Percentiles rank a stretch among this genome's conserved stretches.
These are phyloP conservation scores for Nezara viridula DNA, from an alignment of 2,888 invertebrate species.

Conservation along the genomic window DNA sequence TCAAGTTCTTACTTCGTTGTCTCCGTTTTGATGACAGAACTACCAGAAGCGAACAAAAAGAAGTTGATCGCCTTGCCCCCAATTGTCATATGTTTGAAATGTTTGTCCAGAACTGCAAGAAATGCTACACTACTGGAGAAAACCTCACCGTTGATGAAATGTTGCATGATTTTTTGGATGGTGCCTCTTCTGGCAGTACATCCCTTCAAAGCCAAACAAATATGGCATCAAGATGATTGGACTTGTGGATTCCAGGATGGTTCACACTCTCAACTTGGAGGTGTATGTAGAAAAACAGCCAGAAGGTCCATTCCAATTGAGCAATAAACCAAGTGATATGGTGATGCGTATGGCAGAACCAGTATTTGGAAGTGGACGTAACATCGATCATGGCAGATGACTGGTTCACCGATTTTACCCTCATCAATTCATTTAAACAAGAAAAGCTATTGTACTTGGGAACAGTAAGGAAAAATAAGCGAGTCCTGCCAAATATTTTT, in stretches of 20 bases:
- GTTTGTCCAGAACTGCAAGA: slow-evolving; percentile 52
- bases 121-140: slow-evolving; percentile 9
- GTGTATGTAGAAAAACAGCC: slow-evolving; percentile 62
- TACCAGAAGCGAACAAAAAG: slow-evolving; percentile 37
- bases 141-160: neutral
- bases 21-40: neutral
- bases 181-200: neutral
- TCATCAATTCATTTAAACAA: slow-evolving; percentile 58
- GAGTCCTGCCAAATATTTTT: too few species aligned
- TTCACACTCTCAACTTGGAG: slow-evolving; percentile 62
- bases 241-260: slow-evolving; percentile 52
- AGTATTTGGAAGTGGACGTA: slow-evolving; percentile 63
- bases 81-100: slow-evolving; percentile 29
- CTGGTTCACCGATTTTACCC: slow-evolving; percentile 65
- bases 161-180: slow-evolving; percentile 35
- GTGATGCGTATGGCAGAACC: slow-evolving; percentile 60
- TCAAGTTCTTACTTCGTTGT: slow-evolving; percentile 61
- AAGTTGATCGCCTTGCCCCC: neutral
- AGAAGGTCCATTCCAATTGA: slow-evolving; percentile 59
- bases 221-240: slow-evolving; percentile 22
- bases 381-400: slow-evolving; percentile 66
- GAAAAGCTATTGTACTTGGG: slow-evolving; percentile 61
- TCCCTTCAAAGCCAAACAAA: slow-evolving; percentile 18
- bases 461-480: slow-evolving; percentile 61
- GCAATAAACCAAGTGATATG: slow-evolving; percentile 58